Base-by-base conservation (phyloP, 2,113 vertebrate species). In the Apus apus region DNA sequence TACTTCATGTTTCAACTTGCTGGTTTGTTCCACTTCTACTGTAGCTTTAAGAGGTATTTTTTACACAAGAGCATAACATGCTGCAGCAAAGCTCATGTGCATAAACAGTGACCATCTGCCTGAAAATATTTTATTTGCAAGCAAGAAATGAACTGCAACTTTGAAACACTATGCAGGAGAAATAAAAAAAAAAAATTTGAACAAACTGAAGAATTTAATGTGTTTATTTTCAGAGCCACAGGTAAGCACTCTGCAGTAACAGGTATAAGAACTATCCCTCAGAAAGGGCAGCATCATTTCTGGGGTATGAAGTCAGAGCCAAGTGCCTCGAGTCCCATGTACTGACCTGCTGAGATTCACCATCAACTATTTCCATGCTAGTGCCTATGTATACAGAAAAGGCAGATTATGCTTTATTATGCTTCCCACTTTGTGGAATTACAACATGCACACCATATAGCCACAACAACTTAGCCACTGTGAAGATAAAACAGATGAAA, bases 1-100 rank as follows among this genome's bases (percentile, higher is more conserved):
- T 61, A 66, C 67, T 85, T 82, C 94, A 78, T 91, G 95, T 95
- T 84, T 45, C 93, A 77, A 92, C 95, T 61, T 91, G 95, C 60
- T 12, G 3, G 87, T 95, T 89, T 76, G 68, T 81, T 95, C 85
- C 71, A 64, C 90, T 95, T 91, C 90, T 80, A 16, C 79, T n/a
- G 26, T 19, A 80, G 75, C 85, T 95, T 93, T 83, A 83, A 88
- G 61, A 90, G 56, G 67, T 27, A 56, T 73, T 83, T 95, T 95
- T 93, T 80, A 85, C 27, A 74, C 64, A 80, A 51, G 50, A 74
- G 70, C 61, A 6, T 53, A 78, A 88, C 87, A 32, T 77, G 91
- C 94, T 83, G 61, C 15, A 48, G 85, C 95, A 97, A 38, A 94
- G 48, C 51, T 94, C 67, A n/a, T 26, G 30, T 23, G 19, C 79